phyloP scores from a whole-genome alignment of 2,797 vertebrate genomes.

The Oryzias sinensis region DNA sequence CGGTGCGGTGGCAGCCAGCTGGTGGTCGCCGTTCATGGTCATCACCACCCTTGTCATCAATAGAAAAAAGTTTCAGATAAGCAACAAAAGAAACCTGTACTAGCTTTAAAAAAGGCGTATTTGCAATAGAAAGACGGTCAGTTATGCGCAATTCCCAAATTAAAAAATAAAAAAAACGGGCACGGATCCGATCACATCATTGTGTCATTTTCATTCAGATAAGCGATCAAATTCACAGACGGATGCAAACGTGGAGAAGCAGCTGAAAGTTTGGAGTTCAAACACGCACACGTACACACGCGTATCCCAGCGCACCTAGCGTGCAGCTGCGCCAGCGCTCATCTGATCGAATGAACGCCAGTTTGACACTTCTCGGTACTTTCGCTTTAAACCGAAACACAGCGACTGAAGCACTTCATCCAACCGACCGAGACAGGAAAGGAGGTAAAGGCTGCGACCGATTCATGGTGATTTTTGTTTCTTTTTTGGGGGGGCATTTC shows the following conservation, averaged over 20 bases:
- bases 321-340: conserved; percentile 36
- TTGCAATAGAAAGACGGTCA: conserved; percentile 26
- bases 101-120: conserved; percentile 12
- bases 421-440: conserved; percentile 16
- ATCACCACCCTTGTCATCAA: conserved; percentile 67
- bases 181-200: conserved; percentile 37
- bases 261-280: conserved; percentile 2
- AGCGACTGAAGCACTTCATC: conserved; percentile 15
- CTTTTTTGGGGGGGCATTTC: conserved; percentile 25
- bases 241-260: conserved; percentile 7
- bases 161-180: conserved; percentile 17
- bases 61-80: conserved; percentile 33
- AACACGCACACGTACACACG: background rate
- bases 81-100: conserved; percentile 10
- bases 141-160: conserved; percentile 37
- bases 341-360: conserved; percentile 48
- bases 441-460: conserved; percentile 17
- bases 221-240: conserved; percentile 6
- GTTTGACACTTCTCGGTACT: conserved; percentile 33
- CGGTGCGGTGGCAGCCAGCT: conserved; percentile 61
- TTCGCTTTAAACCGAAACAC: conserved; percentile 63
- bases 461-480: conserved; percentile 25
- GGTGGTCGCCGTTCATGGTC: conserved; percentile 74
- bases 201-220: conserved; percentile 4
- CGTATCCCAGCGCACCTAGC: conserved; percentile 39